Percentiles rank a stretch among this genome's conserved stretches.
These are phyloP conservation scores for Hydrolagus affinis DNA, from an alignment of 2,113 vertebrate species.

Conservation along the genomic window DNA sequence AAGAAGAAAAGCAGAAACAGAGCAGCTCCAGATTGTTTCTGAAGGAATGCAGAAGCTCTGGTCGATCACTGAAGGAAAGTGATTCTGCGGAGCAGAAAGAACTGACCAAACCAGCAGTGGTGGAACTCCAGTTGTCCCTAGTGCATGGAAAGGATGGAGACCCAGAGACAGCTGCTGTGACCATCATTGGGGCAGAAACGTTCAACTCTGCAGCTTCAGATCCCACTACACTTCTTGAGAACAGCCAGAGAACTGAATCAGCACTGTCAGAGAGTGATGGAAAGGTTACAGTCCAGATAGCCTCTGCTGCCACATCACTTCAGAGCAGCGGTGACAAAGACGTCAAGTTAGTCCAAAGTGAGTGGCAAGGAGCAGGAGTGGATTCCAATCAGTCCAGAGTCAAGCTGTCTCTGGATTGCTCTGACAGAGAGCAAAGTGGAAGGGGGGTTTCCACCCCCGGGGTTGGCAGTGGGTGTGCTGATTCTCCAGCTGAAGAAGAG, in stretches of 20 bases:
- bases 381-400: slow-evolving; percentile 53
- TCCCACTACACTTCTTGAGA: slow-evolving; percentile 37
- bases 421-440: slow-evolving; percentile 51
- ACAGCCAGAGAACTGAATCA: slow-evolving; percentile 32
- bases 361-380: slow-evolving; percentile 48
- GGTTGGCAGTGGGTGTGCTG: slow-evolving; percentile 63
- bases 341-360: slow-evolving; percentile 42
- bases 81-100: slow-evolving; percentile 39
- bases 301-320: slow-evolving; percentile 47
- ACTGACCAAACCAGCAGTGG: slow-evolving; percentile 52
- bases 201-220: slow-evolving; percentile 39
- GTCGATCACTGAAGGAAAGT: slow-evolving; percentile 36
- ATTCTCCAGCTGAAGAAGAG: slow-evolving; percentile 76
- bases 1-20: slow-evolving; percentile 38
- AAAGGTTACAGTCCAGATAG: slow-evolving; percentile 42
- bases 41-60: slow-evolving; percentile 40
- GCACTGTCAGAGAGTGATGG: slow-evolving; percentile 33
- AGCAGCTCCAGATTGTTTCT: slow-evolving; percentile 43
- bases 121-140: slow-evolving; percentile 78
- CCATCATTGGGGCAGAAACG: slow-evolving; percentile 53
- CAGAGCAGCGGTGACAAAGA: slow-evolving; percentile 50
- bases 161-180: slow-evolving; percentile 46
- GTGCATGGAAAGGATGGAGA: slow-evolving; percentile 49
- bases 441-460: slow-evolving; percentile 45
- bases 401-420: slow-evolving; percentile 69